Evolutionary conservation across 2,888 invertebrate species (phyloP), one percentile per base, ranked within the genome.

Genomic region (Didymodactylos carnosus): DNA sequence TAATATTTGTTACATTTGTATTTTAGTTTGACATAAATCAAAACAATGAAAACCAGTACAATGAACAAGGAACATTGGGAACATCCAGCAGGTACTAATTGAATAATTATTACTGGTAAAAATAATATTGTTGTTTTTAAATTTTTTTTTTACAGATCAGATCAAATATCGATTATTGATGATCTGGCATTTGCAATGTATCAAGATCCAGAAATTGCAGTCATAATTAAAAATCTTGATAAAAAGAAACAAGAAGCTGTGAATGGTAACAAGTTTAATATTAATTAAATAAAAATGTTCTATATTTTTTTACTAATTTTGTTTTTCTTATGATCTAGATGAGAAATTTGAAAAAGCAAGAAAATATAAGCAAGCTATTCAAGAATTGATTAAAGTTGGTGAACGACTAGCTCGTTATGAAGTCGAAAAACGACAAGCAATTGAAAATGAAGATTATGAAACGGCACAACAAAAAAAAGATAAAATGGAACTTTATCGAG

Each of bases 121-220:
- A 19, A n/a, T 43, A 2, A n/a, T 19, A 23, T 46, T 23, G 0
- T 23, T n/a, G 6, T n/a, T 46, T 13, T 46, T 46, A 2, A 13
- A 19, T 14, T 8, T 11, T 13, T 25, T 7, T 27, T 16, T 35
- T 35, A 19, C 10, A 82, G 83, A 75, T 80, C 81, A 19, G 83
- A 84, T 74, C 82, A 82, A 77, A 84, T 88, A 77, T 93, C 92
- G 0, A 90, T 92, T 0, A 90, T 92, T 81, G 94, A 94, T 81
- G 94, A 94, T 84, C 86, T 94, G 72, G 90, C 93, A 0, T 94
- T 94, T 83, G 92, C 92, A 77, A 94, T 94, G 94, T 94, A 94
- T 80, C 92, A 94, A 74, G 94, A 94, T 83, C 89, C 89, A 25
- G 92, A 92, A 79, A 89, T 93, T 41, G 91, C 92, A 0, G 89